A percentile compares a stretch with the other conserved stretches of the same genome.
phyloP scores from a whole-genome alignment of 2,888 invertebrate species.

The Eristalinus sepulchralis region DNA sequence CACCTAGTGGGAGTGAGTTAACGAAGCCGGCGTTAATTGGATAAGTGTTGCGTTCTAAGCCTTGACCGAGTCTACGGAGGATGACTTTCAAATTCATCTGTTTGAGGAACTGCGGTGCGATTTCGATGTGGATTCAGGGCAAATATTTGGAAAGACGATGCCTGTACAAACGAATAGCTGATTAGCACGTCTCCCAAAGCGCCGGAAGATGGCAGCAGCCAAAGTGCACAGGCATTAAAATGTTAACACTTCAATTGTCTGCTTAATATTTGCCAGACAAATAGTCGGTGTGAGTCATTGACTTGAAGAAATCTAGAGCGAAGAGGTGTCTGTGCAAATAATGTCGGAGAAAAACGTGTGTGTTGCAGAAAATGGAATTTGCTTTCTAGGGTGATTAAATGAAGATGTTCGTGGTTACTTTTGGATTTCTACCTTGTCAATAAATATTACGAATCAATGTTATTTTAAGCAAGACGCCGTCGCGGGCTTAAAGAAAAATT shows the following conservation, averaged over 20 bases:
- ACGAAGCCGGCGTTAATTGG: not conserved
- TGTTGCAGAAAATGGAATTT: not conserved
- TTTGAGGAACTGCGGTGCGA: not conserved
- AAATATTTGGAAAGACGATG: not conserved
- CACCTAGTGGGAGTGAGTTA: not conserved
- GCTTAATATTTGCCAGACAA: not conserved
- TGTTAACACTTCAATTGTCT: not conserved
- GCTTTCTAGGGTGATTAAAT: too few relatives aligned
- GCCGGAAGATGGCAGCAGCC: not conserved
- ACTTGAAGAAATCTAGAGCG: not conserved
- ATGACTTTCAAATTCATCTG: not conserved
- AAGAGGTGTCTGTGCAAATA: not conserved
- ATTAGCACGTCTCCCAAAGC: not conserved
- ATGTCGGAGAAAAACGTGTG: not conserved
- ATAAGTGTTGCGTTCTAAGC: not conserved
- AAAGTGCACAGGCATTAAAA: not conserved
- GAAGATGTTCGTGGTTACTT: too few relatives aligned
- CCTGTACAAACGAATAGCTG: not conserved
- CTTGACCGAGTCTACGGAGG: slow-evolving; percentile 19
- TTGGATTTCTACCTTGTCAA: too few relatives aligned
- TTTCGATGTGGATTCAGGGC: not conserved
- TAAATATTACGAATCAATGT: too few relatives aligned
- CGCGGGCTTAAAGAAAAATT: too few relatives aligned
- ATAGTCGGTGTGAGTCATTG: not conserved
- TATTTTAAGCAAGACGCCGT: too few relatives aligned